Percentiles rank a stretch among this genome's conserved stretches.
Evolutionary conservation across 2,888 invertebrate genomes (phyloP).

Genomic region (Cyrtodaria siliqua): DNA sequence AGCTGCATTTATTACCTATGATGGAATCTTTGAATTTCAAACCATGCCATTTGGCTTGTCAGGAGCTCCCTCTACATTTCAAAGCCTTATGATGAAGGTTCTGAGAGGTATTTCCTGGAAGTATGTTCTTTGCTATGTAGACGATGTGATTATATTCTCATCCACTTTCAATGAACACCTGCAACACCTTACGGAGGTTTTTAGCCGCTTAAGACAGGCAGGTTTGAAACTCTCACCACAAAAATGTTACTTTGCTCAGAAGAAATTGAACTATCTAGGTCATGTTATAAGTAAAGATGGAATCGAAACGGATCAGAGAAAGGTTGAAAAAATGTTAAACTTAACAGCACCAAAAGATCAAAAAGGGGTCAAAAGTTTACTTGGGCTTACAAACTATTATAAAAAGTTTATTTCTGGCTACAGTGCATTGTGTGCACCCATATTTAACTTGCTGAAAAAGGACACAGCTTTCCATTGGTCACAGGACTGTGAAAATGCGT

Average conservation of each 20-base stretch:
- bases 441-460: constrained; percentile 34
- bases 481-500: constrained; percentile 50
- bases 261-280: background rate
- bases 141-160: background rate
- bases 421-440: constrained; percentile 47
- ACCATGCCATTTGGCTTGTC: constrained; percentile 44
- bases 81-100: too few species aligned
- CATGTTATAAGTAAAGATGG: background rate
- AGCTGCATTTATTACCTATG: constrained; percentile 53
- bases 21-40: constrained; percentile 42
- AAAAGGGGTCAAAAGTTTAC: too few species aligned
- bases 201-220: background rate
- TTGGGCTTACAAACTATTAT: constrained; percentile 57
- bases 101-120: too few species aligned
- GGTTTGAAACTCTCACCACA: background rate
- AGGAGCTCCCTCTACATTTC: constrained; percentile 36
- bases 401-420: constrained; percentile 44
- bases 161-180: background rate
- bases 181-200: background rate
- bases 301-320: constrained; percentile 8
- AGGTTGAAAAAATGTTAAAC: constrained; percentile 45
- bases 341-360: constrained; percentile 33
- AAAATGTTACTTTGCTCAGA: background rate
- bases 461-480: constrained; percentile 29
- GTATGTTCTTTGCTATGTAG: constrained; percentile 16